phyloP scores from a whole-genome alignment of 2,113 vertebrate genomes.

The Daubentonia madagascariensis region DNA sequence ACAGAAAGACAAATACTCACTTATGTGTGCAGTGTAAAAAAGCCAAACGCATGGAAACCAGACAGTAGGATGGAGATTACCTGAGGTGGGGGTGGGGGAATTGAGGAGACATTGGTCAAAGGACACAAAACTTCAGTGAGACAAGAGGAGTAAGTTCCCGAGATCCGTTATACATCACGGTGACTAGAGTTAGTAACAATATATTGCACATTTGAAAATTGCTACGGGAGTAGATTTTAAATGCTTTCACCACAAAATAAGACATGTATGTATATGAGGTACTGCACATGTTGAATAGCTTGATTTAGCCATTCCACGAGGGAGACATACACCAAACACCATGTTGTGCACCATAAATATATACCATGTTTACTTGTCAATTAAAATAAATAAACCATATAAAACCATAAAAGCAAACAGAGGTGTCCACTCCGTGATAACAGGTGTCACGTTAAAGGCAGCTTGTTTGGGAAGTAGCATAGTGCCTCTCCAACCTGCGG shows the following conservation, averaged over 20 bases:
- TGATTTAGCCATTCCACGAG: accelerated
- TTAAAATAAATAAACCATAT: background rate
- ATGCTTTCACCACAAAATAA: background rate
- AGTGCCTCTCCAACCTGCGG: accelerated
- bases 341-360: accelerated
- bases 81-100: background rate
- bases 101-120: background rate
- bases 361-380: background rate
- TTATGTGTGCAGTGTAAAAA: too few relatives aligned
- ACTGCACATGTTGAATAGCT: accelerated
- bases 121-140: background rate
- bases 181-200: background rate
- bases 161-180: accelerated
- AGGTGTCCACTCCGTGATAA: background rate
- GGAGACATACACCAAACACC: accelerated
- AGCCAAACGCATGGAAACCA: too few relatives aligned
- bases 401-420: background rate
- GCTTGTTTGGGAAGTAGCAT: background rate
- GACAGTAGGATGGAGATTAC: too few relatives aligned
- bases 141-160: background rate
- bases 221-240: background rate
- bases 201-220: accelerated
- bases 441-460: accelerated
- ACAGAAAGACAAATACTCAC: background rate
- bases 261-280: accelerated